These are phyloP conservation scores for Condylura cristata DNA, from an alignment of 2,113 vertebrate genomes.

Conservation along the genomic window DNA sequence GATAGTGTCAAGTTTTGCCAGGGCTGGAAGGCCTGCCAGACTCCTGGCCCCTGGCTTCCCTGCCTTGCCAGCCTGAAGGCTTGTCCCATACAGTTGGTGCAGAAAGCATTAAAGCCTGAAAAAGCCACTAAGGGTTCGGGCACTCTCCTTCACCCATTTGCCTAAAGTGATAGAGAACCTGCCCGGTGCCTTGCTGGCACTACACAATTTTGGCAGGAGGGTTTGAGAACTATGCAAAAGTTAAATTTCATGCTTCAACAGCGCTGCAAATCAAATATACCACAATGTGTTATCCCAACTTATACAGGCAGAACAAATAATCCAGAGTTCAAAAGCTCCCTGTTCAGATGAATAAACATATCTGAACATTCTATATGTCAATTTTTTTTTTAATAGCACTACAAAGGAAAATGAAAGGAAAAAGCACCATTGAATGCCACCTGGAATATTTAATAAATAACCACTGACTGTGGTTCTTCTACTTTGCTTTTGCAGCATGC, in stretches of 20 bases:
- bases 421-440: neutral
- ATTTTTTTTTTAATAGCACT: neutral
- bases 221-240: constrained; percentile 47
- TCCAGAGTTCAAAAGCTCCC: neutral
- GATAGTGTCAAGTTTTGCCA: too few relatives aligned
- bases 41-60: too few relatives aligned
- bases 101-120: too few relatives aligned
- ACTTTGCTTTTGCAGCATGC: constrained; percentile 56
- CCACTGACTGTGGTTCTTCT: neutral
- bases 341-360: neutral
- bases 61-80: too few relatives aligned
- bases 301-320: constrained; percentile 13
- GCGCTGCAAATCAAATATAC: constrained; percentile 24
- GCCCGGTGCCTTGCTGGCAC: too few relatives aligned
- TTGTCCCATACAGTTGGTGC: too few relatives aligned
- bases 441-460: constrained; percentile 55
- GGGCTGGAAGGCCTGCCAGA: too few relatives aligned
- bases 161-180: too few relatives aligned
- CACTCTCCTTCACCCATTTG: too few relatives aligned
- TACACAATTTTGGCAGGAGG: neutral
- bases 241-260: constrained; percentile 38
- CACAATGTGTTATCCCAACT: neutral
- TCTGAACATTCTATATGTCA: constrained; percentile 31
- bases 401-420: neutral
- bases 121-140: too few relatives aligned